phyloP scores from a whole-genome alignment of 2,113 vertebrate genomes.

The Heliornis fulica region DNA sequence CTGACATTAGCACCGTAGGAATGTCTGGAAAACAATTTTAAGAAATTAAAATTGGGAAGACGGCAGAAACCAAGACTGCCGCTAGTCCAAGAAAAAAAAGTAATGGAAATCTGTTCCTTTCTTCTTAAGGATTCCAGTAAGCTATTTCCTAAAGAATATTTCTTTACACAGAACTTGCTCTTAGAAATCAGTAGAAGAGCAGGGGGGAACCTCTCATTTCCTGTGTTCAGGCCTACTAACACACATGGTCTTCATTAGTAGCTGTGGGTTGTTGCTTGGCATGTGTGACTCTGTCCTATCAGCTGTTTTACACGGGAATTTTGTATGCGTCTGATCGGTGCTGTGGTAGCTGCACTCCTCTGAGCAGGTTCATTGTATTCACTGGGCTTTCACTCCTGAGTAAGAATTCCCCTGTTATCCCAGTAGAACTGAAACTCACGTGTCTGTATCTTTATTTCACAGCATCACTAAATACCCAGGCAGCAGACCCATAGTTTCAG shows the following conservation, averaged over 20 bases:
- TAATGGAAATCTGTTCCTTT: not conserved
- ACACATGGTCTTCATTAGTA: not conserved
- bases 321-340: not conserved
- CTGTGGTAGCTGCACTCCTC: not conserved
- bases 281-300: not conserved
- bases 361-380: not conserved
- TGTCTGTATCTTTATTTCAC: not conserved
- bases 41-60: not conserved
- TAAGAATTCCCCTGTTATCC: not conserved
- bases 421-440: not conserved
- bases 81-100: not conserved
- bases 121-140: not conserved
- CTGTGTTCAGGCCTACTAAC: not conserved
- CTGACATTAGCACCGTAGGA: not conserved
- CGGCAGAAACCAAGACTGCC: not conserved
- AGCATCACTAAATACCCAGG: not conserved
- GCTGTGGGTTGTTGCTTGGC: not conserved
- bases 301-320: rapidly evolving
- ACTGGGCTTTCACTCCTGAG: not conserved
- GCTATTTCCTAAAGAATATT: constrained; percentile 45
- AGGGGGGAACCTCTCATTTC: constrained; percentile 35
- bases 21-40: constrained; percentile 33
- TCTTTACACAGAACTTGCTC: not conserved
- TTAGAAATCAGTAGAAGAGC: constrained; percentile 2
- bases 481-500: not conserved